Evolutionary conservation across 2,888 invertebrate genomes (phyloP).

Genomic region (Cephus pygmeus): DNA sequence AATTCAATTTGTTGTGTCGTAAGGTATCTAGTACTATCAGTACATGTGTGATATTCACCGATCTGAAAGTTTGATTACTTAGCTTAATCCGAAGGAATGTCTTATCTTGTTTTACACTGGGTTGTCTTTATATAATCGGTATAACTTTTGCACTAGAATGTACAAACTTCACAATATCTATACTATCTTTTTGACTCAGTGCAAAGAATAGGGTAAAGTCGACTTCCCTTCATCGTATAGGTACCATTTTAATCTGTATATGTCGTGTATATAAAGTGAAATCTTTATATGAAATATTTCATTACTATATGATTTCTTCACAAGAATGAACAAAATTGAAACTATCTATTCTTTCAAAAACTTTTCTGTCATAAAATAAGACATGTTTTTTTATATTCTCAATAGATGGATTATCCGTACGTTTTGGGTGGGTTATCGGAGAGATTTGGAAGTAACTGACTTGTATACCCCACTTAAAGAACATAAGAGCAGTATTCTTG

Average conservation of each 20-base stretch:
- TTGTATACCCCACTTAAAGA: conserved; percentile 76
- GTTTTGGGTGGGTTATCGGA: conserved; percentile 75
- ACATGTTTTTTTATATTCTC: conserved; percentile 26
- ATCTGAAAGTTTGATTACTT: not conserved
- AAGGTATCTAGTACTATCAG: not conserved
- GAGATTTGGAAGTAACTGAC: conserved; percentile 76
- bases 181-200: not conserved
- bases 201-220: not conserved
- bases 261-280: not conserved
- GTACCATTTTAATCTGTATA: not conserved
- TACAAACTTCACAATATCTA: not conserved
- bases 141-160: not conserved
- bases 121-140: not conserved
- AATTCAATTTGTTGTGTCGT: not conserved
- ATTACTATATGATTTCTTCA: not conserved
- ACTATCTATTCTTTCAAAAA: not conserved
- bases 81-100: not conserved
- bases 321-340: not conserved
- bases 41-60: not conserved
- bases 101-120: not conserved
- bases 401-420: conserved; percentile 78
- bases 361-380: not conserved
- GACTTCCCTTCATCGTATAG: not conserved
- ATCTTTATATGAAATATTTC: not conserved
- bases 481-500: conserved; percentile 75